Evolutionary conservation across 2,888 invertebrate genomes (phyloP).

Genomic region (Campaea margaritaria): DNA sequence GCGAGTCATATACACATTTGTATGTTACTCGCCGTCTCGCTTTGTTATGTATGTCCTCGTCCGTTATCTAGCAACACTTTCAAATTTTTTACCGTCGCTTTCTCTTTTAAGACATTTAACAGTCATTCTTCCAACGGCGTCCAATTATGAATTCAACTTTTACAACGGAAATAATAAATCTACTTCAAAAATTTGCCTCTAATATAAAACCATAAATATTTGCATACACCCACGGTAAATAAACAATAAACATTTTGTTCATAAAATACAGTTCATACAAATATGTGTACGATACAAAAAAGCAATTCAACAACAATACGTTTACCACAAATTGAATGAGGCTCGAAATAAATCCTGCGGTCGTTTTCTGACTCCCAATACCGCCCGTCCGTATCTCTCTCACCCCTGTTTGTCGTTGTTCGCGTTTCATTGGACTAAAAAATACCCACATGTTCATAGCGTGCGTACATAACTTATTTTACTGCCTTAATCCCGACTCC

Average conservation of each 20-base stretch:
- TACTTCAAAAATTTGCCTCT: constrained; percentile 23
- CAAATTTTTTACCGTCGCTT: constrained; percentile 66
- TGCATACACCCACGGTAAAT: constrained; percentile 19
- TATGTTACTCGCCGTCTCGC: constrained; percentile 53
- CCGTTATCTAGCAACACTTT: constrained; percentile 69
- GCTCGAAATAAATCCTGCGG: constrained; percentile 81
- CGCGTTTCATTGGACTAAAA: constrained; percentile 56
- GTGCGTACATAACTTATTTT: constrained; percentile 46
- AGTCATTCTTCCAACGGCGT: constrained; percentile 29
- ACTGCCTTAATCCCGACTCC: constrained; percentile 34
- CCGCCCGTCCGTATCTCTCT: constrained; percentile 69
- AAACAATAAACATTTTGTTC: constrained; percentile 31
- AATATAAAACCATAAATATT: constrained; percentile 23
- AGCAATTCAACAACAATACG: constrained; percentile 79
- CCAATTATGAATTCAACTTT: constrained; percentile 23
- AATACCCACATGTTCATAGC: constrained; percentile 56
- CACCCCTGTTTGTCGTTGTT: constrained; percentile 75
- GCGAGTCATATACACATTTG: constrained; percentile 62
- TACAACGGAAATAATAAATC: constrained; percentile 24
- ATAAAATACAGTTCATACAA: constrained; percentile 60
- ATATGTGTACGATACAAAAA: constrained; percentile 68
- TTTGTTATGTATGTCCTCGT: constrained; percentile 66
- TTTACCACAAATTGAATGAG: constrained; percentile 82
- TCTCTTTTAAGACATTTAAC: constrained; percentile 61
- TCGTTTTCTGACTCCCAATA: constrained; percentile 78